Evolutionary conservation across 2,888 invertebrate genomes (phyloP).

Genomic region (Sisyra nigra): DNA sequence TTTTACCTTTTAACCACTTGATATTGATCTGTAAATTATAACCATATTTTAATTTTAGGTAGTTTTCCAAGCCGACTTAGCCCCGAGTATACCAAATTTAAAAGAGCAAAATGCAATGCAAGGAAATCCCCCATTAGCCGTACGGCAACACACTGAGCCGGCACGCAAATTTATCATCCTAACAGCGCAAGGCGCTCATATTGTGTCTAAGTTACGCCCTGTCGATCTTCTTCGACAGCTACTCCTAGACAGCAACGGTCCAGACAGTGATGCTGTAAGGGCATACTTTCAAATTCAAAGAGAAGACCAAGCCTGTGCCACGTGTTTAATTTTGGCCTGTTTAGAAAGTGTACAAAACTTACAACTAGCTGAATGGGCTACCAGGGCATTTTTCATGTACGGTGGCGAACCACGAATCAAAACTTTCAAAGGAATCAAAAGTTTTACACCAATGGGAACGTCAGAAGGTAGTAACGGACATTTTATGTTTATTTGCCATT

Average conservation of each 20-base stretch:
- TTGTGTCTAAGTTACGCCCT: constrained; percentile 69
- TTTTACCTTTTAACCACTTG: too few relatives aligned
- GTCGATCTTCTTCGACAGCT: constrained; percentile 76
- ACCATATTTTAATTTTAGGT: not conserved
- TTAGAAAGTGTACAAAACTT: constrained; percentile 35
- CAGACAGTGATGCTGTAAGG: constrained; percentile 70
- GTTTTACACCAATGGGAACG: constrained; percentile 1
- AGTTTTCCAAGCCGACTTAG: not conserved
- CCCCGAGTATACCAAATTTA: constrained; percentile 10
- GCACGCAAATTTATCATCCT: constrained; percentile 69
- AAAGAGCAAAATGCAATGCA: constrained; percentile 12
- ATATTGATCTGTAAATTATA: too few relatives aligned
- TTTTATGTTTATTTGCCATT: too few relatives aligned
- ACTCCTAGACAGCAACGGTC: constrained; percentile 65
- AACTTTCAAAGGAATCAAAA: constrained; percentile 1
- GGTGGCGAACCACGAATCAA: constrained; percentile 53
- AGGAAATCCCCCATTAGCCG: constrained; percentile 46
- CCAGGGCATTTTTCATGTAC: constrained; percentile 81
- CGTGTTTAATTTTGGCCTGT: constrained; percentile 73
- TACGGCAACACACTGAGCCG: constrained; percentile 54
- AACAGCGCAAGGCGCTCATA: constrained; percentile 75
- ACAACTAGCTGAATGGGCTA: constrained; percentile 68
- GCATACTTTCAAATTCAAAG: constrained; percentile 73
- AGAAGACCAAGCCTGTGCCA: constrained; percentile 79
- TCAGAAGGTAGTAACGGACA: too few relatives aligned